Evolutionary conservation across 2,113 vertebrate genomes (phyloP), one percentile per base, ranked within the genome.

Genomic region (Speoplatyrhinus poulsoni): DNA sequence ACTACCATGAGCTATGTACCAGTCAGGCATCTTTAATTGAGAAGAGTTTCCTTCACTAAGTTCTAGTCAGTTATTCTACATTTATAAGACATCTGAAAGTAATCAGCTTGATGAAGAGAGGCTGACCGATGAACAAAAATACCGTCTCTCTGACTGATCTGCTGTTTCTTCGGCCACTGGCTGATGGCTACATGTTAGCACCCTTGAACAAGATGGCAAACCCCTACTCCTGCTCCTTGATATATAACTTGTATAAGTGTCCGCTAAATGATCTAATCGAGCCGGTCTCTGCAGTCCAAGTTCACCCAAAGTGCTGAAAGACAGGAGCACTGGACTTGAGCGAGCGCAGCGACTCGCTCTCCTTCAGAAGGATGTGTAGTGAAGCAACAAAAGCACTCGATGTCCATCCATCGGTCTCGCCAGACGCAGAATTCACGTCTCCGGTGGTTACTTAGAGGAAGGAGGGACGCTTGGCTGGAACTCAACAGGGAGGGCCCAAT

Each of bases 101-200:
- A 41, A 41, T 6, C 36, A 41, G 4, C 36, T 8, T 41, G 36
- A 41, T 8, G 19, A 26, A 26, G 36, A 41, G 36, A 41, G 4
- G 36, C 1, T 41, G 36, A 41, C 1, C 1, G 7, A 41, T 3
- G 6, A 41, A 41, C 4, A 8, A 41, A 41, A 41, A 41, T 41
- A 41, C 4, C 36, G 36, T 41, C 36, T 41, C 36, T 41, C 36
- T 41, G 7, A 8, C 4, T 61, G 72, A 76, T 67, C 68, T 71
- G 76, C 71, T 75, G 80, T 82, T 80, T 82, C 82, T 73, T 74
- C 76, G 64, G 69, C 79, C 67, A 67, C 75, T 67, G 77, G 65
- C 77, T 33, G 72, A 50, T 58, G 19, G 19, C 19, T 26, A 26
- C 19, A 26, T 1, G 19, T 26, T 2, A 26, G 19, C 19, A 2